Conservation (phyloP, 2,888 invertebrate species). For the Lumbricus terrestris region DNA sequence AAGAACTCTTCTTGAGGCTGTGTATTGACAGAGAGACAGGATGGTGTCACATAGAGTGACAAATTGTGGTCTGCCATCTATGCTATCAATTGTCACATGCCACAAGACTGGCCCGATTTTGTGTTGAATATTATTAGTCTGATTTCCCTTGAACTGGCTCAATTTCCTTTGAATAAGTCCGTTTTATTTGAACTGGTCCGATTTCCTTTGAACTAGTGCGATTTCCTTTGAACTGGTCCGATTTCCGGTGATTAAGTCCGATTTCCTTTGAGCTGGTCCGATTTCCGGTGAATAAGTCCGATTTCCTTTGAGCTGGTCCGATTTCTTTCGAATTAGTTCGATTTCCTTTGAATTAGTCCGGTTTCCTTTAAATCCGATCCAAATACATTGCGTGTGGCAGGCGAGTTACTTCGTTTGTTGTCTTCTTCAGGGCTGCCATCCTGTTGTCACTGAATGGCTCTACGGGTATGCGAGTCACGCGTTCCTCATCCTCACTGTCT, state of each 20-base stretch:
- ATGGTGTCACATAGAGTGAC: background rate
- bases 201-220: too few species aligned
- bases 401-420: too few species aligned
- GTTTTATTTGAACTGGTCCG: too few species aligned
- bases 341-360: background rate
- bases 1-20: background rate
- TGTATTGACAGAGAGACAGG: background rate
- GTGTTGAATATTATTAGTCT: too few species aligned
- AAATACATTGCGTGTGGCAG: background rate
- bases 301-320: too few species aligned
- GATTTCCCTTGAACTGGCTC: too few species aligned
- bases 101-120: too few species aligned
- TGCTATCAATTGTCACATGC: background rate
- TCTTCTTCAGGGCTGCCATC: background rate
- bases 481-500: background rate
- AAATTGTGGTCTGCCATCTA: background rate
- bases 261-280: background rate
- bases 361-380: background rate
- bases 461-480: constrained; percentile 5
- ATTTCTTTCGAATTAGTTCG: background rate
- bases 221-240: background rate
- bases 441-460: background rate
- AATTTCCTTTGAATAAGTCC: too few species aligned
- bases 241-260: background rate
- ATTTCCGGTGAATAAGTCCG: too few species aligned